phyloP scores from a whole-genome alignment of 2,797 vertebrate species.

The Buceros bicornis region DNA sequence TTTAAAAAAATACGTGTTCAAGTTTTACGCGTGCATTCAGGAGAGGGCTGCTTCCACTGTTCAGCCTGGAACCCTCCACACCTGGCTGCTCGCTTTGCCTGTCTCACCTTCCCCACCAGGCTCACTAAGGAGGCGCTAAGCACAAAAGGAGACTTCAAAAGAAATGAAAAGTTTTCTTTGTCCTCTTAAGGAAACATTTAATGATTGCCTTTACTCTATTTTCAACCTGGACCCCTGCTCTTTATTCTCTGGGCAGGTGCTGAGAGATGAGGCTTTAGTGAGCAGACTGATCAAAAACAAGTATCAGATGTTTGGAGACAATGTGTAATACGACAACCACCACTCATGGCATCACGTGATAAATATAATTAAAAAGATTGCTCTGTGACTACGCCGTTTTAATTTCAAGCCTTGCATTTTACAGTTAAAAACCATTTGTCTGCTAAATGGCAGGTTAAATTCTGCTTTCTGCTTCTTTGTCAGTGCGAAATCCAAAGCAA shows the following conservation, averaged over 20 bases:
- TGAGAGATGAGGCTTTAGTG: constrained; percentile 42
- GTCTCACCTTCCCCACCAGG: neutral
- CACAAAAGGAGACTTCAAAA: neutral
- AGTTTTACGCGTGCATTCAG: neutral
- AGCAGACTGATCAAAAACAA: constrained; percentile 29
- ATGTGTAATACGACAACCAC: constrained; percentile 28
- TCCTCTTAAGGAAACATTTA: neutral
- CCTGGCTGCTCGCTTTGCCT: neutral
- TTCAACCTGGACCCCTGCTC: neutral
- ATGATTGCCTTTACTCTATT: neutral
- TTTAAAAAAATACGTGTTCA: neutral
- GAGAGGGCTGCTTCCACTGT: neutral
- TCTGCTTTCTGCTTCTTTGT: neutral
- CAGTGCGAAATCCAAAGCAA: constrained; percentile 28
- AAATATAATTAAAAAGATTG: neutral
- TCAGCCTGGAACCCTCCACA: neutral
- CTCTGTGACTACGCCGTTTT: neutral
- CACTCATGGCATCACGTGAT: neutral
- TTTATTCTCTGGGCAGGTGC: constrained; percentile 34
- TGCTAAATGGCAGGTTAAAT: constrained; percentile 15
- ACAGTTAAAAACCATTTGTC: constrained; percentile 3
- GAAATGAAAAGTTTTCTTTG: constrained; percentile 26
- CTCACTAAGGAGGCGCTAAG: neutral
- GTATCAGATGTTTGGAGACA: constrained; percentile 27
- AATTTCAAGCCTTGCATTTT: constrained; percentile 10